Base-by-base conservation (phyloP, 2,888 invertebrate genomes). In the Eupithecia abbreviata region DNA sequence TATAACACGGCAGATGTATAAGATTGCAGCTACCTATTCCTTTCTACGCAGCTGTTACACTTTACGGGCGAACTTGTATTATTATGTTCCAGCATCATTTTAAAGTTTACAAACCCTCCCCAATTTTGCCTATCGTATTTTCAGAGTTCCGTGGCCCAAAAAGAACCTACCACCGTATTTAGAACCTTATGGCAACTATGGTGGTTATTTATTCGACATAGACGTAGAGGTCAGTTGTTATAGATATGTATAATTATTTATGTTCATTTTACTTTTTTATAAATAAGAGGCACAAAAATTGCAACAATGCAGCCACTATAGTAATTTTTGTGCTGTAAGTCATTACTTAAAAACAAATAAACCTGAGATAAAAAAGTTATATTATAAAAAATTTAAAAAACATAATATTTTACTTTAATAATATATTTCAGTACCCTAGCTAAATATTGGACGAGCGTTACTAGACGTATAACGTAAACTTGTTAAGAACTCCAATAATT, bases 41-140 rank as follows among this genome's bases (percentile, higher is more conserved):
- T 88, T 87, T 84, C 86, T 89, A 89, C 89, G 89, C 92, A 93
- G 93, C 92, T 93, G 94, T 93, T 93, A 93, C 93, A 88, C 82
- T 92, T 93, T 92, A 92, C 89, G 89, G 84, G 84, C 87, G 80
- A 93, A 93, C 91, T 93, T 93, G 88, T 90, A 91, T 92, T 90
- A 92, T 90, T 91, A 93, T 90, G 90, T 89, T 89, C 87, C 85
- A 86, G 86, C 89, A 89, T 90, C 89, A 90, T 89, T 90, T 88
- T 18, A 88, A 91, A 91, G 85, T 91, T 91, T 80, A 85, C 84
- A 85, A 89, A 87, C 87, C 83, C 86, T 85, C 85, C 84, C 85
- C 85, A 88, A 89, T 90, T 88, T 89, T 81, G 84, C 66, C 49
- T 72, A 58, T 18, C 4, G 62, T 62, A 30, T 62, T 62, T 62